phyloP scores from a whole-genome alignment of 2,888 invertebrate species.

The Eristalis pertinax region DNA sequence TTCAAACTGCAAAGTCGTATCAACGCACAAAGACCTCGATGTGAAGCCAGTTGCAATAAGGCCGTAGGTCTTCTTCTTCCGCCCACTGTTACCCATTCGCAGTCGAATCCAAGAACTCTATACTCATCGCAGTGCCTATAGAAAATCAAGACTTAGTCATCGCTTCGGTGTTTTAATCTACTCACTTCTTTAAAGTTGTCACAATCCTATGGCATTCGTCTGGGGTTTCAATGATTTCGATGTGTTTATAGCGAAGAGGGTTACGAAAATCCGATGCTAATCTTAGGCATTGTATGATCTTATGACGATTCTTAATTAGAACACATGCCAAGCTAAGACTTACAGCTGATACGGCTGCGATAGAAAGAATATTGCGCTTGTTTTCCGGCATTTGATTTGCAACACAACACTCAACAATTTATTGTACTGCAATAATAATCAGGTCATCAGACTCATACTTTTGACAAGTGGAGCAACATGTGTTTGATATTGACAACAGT shows the following conservation, averaged over 20 bases:
- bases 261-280: constrained; percentile 69
- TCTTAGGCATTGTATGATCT: constrained; percentile 81
- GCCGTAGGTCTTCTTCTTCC: constrained; percentile 85
- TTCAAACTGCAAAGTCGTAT: constrained; percentile 85
- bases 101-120: constrained; percentile 88
- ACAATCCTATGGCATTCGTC: constrained; percentile 77
- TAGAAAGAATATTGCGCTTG: constrained; percentile 28
- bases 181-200: constrained; percentile 78
- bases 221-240: constrained; percentile 78
- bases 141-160: not conserved
- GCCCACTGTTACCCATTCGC: constrained; percentile 89
- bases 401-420: constrained; percentile 6
- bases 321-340: constrained; percentile 78
- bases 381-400: constrained; percentile 39
- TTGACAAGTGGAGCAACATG: not conserved
- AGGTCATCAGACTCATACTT: not conserved
- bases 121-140: constrained; percentile 78
- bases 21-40: constrained; percentile 87
- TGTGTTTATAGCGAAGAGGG: constrained; percentile 75
- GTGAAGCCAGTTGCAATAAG: constrained; percentile 87
- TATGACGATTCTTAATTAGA: constrained; percentile 80
- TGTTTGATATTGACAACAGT: not conserved
- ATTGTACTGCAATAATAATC: not conserved
- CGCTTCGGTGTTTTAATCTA: not conserved
- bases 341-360: constrained; percentile 73